A percentile compares a stretch with the other conserved stretches of the same genome.
phyloP scores from a whole-genome alignment of 2,797 vertebrate species.

The Coregonus suidteri region DNA sequence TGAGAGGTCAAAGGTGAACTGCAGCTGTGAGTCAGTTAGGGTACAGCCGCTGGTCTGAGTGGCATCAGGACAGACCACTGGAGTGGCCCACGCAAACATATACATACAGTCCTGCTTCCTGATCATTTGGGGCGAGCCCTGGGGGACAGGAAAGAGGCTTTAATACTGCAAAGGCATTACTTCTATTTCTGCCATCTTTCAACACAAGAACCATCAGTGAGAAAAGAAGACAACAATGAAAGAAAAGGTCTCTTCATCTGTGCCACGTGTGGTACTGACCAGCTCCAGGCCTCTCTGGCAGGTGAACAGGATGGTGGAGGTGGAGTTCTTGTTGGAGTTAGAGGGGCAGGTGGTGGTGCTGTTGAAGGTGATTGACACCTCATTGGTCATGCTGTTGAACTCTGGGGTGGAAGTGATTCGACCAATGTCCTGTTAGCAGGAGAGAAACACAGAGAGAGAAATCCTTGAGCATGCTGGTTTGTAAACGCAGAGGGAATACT shows the following conservation, averaged over 20 bases:
- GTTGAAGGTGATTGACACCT: constrained; percentile 83
- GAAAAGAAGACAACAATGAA: not conserved
- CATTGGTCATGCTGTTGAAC: constrained; percentile 71
- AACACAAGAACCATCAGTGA: not conserved
- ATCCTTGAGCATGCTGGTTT: not conserved
- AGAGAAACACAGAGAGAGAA: not conserved
- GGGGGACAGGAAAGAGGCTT: constrained; percentile 12
- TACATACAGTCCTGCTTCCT: constrained; percentile 79
- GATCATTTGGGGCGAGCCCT: constrained; percentile 91
- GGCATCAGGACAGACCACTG: constrained; percentile 85
- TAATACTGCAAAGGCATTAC: not conserved
- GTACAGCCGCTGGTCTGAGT: constrained; percentile 78
- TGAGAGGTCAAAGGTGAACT: constrained; percentile 88
- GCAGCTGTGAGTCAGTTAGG: constrained; percentile 83
- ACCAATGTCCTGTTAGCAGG: constrained; percentile 85
- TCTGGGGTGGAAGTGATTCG: constrained; percentile 77
- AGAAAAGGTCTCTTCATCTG: no score
- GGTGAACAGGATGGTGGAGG: constrained; percentile 87
- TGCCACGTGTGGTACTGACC: constrained; percentile 64
- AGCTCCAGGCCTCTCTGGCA: constrained; percentile 86
- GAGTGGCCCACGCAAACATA: constrained; percentile 92
- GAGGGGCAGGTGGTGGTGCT: constrained; percentile 81
- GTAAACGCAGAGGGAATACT: not conserved
- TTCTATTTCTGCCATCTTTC: not conserved
- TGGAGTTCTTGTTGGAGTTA: constrained; percentile 79